Conservation (phyloP, 1,140 invertebrate species). For the Eurosta solidaginis region DNA sequence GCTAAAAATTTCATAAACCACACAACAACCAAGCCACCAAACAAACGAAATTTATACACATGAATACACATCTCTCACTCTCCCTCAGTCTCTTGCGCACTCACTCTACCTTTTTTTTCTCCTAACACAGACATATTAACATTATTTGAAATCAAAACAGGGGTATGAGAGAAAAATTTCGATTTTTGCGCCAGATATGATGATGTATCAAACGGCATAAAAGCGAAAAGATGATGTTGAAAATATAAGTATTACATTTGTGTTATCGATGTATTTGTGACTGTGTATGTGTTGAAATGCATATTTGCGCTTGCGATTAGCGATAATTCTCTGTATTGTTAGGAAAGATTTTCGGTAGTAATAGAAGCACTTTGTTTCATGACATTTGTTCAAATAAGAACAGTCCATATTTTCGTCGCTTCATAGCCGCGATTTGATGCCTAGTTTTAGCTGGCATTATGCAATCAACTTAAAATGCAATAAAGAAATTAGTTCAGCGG, state of each 20-base stretch:
- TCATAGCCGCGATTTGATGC: not conserved
- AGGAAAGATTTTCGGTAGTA: not conserved
- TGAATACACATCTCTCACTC: not conserved
- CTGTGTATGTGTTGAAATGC: not conserved
- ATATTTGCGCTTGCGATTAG: conserved; percentile 28
- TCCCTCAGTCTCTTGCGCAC: not conserved
- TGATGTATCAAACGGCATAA: not conserved
- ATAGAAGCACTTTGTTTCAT: conserved; percentile 9
- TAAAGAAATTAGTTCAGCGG: conserved; percentile 45
- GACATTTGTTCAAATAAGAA: not conserved
- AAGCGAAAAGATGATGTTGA: not conserved
- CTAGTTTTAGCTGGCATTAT: not conserved
- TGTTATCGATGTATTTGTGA: not conserved
- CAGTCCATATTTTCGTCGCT: not conserved
- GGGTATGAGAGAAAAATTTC: not conserved
- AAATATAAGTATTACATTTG: not conserved
- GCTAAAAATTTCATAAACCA: conserved; percentile 59
- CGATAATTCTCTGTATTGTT: conserved; percentile 32
- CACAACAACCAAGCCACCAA: not conserved
- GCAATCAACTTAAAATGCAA: conserved; percentile 47
- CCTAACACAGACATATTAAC: no score
- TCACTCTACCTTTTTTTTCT: no score
- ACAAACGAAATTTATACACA: not conserved
- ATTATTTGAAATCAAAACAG: not conserved
- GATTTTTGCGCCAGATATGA: not conserved